Percentiles rank a stretch among this genome's conserved stretches.
Conservation (phyloP, 53 echinoderm and acorn worm species). For the Mesocentrotus franciscanus region DNA sequence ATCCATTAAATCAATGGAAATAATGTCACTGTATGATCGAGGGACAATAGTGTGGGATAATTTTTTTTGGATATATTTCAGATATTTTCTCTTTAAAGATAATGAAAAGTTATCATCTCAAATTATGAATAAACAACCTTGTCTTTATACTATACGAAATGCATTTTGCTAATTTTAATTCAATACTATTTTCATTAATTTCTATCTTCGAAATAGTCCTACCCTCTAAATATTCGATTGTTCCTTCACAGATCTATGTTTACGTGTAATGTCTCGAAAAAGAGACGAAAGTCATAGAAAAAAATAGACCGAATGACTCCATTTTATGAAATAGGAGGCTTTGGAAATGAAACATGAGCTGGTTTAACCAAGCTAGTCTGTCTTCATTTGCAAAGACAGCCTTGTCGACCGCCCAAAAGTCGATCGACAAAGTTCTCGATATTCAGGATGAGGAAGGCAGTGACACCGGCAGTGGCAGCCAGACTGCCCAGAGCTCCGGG, state of each 20-base stretch:
- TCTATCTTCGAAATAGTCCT: background rate
- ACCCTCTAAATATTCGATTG: background rate
- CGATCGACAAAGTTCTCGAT: constrained; percentile 94
- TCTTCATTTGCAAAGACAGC: constrained; percentile 91
- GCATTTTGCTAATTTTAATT: background rate
- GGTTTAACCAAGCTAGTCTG: constrained; percentile 89
- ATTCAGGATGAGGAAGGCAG: constrained; percentile 76
- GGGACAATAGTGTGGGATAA: background rate
- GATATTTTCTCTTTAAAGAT: background rate
- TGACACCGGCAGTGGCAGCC: constrained; percentile 28
- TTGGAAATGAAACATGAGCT: constrained; percentile 83
- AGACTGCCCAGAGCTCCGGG: constrained; percentile 31
- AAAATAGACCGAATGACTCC: background rate
- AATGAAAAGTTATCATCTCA: background rate
- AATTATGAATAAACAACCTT: background rate
- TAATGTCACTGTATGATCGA: background rate
- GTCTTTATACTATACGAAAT: background rate
- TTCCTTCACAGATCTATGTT: background rate
- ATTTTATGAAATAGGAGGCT: background rate
- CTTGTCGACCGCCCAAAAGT: constrained; percentile 92
- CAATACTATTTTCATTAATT: background rate
- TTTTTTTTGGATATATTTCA: background rate
- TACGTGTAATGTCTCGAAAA: background rate
- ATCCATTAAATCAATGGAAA: background rate
- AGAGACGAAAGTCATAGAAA: background rate